phyloP scores from a whole-genome alignment of 2,113 vertebrate genomes.

The Cynoglossus semilaevis region DNA sequence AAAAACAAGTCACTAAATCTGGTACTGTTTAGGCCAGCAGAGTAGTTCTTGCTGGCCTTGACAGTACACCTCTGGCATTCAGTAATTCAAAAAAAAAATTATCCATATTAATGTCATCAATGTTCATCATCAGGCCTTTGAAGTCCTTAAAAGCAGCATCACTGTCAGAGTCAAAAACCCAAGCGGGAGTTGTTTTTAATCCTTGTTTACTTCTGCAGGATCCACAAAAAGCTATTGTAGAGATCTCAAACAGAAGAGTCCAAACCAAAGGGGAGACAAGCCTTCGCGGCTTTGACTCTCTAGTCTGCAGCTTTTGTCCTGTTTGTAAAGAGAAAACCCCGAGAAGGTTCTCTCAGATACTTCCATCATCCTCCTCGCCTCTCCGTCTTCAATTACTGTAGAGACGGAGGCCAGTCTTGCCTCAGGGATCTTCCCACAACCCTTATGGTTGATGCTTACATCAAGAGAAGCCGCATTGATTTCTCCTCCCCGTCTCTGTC shows the following conservation, averaged over 20 bases:
- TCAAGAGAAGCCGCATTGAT: slow-evolving; percentile 76
- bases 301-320: slow-evolving; percentile 74
- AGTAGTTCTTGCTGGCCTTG: no score
- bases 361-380: slow-evolving; percentile 71
- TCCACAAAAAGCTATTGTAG: slow-evolving; percentile 58
- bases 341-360: slow-evolving; percentile 68
- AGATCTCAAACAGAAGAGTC: slow-evolving; percentile 59
- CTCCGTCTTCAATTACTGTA: slow-evolving; percentile 36
- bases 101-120: no score
- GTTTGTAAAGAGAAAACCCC: slow-evolving; percentile 73
- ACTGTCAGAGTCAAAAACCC: slow-evolving; percentile 7
- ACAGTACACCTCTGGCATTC: no score
- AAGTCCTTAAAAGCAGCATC: no score
- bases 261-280: slow-evolving; percentile 72
- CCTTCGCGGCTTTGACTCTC: slow-evolving; percentile 58
- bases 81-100: no score
- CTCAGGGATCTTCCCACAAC: slow-evolving; percentile 62
- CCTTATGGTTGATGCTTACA: slow-evolving; percentile 71
- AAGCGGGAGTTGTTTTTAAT: slow-evolving; percentile 44
- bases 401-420: slow-evolving; percentile 61
- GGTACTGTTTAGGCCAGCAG: no score
- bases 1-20: no score
- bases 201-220: slow-evolving; percentile 43
- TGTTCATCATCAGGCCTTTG: no score
- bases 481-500: slow-evolving; percentile 60